Base-by-base conservation (phyloP, 2,888 invertebrate species). In the Troides helena region DNA sequence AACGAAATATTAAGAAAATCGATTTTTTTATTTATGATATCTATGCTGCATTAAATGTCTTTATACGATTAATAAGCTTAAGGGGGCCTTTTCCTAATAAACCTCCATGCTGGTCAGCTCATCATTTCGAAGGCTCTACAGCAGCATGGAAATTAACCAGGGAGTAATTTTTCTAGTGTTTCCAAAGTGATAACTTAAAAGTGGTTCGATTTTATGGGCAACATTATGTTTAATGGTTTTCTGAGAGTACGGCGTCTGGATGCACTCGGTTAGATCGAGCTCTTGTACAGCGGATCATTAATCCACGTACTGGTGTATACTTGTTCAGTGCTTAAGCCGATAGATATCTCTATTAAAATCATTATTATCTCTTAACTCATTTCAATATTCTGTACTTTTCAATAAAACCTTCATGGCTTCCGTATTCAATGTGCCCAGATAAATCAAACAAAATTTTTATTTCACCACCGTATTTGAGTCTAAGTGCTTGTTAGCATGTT, bases 401-500 rank as follows among this genome's bases (percentile, higher is more conserved):
- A 58, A 58, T 58, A 23, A 58, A 58, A 58, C 21, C 21, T 25
- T 10, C 23, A 14, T 10, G 56, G 14, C 21, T 58, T 25, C n/a
- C 21, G 23, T 58, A 58, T 25, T 58, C 23, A 23, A 58, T 25
- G 57, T 10, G 57, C 7, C 57, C 57, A 10, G 57, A 10, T 58
- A 58, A 58, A 58, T 58, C 25, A 58, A 21, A 58, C 57, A 58
- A 58, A 56, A 58, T 58, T 58, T 53, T 56, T 56, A 56, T 58
- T 23, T 10, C 23, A 23, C 23, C 12, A 7, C 12, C 23, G 21
- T 58, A 58, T 25, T 14, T 58, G n/a, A 23, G 23, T 10, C 23
- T 58, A 58, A 58, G 57, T 58, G 57, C 57, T 58, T 58, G 57
- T 58, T 58, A 58, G 57, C 57, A 58, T 58, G 57, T 58, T 58